Conservation (phyloP, 2,113 vertebrate species). For the Opisthocomus hoazin region DNA sequence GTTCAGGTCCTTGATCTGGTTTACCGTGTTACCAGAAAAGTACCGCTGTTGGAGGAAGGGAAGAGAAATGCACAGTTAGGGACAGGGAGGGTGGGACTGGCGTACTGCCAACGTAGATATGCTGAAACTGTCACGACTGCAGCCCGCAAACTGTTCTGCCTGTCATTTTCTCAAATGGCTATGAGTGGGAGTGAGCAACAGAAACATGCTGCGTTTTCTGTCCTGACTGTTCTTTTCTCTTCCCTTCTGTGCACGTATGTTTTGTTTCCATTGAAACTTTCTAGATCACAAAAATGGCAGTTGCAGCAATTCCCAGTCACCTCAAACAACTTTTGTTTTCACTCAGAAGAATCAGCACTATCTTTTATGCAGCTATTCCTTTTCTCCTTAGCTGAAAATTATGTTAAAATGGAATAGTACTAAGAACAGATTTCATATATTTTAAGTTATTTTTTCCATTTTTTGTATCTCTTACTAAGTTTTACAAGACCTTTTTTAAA, state of each 20-base stretch:
- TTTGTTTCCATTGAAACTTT: slow-evolving; percentile 24
- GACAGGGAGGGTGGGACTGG: background rate
- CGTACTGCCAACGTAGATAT: background rate
- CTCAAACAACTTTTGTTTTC: background rate
- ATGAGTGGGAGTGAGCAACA: slow-evolving; percentile 44
- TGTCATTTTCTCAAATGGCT: slow-evolving; percentile 43
- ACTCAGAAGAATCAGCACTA: background rate
- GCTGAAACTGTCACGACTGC: background rate
- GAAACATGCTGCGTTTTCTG: slow-evolving; percentile 15
- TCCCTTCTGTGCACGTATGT: background rate
- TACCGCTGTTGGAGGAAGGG: background rate
- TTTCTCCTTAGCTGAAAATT: background rate
- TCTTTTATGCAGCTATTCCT: background rate
- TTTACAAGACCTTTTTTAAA: background rate
- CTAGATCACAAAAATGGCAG: background rate
- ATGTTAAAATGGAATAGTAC: background rate
- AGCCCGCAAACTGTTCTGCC: slow-evolving; percentile 17
- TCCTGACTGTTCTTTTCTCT: slow-evolving; percentile 57
- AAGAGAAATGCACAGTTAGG: background rate
- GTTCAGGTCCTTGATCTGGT: background rate
- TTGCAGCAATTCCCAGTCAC: background rate
- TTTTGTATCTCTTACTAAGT: background rate
- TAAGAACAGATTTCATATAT: background rate
- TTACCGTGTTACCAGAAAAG: background rate
- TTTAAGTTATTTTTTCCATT: background rate